phyloP scores from a whole-genome alignment of 2,113 vertebrate species.

The Ovibos moschatus region DNA sequence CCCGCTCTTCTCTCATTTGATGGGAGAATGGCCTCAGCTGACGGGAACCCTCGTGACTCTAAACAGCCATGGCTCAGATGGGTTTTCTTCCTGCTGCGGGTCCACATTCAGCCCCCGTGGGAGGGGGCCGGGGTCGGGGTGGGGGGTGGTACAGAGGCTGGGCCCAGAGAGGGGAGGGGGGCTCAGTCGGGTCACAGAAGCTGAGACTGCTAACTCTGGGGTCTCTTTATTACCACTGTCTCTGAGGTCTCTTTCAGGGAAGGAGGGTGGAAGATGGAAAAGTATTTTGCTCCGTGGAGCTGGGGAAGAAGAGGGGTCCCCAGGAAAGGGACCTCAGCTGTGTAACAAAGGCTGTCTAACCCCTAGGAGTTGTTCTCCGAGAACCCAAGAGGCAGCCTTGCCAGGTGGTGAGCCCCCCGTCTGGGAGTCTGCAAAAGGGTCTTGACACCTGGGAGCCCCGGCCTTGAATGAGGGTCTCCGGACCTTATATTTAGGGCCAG shows the following conservation, averaged over 20 bases:
- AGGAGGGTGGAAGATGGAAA: rapidly evolving
- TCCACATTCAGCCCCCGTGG: not conserved
- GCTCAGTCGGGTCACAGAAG: rapidly evolving
- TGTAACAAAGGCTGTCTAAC: not conserved
- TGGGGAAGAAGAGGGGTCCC: not conserved
- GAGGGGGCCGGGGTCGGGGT: not conserved
- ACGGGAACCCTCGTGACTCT: not conserved
- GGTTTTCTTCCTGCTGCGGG: not conserved
- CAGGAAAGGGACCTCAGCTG: not conserved
- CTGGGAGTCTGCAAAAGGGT: not conserved
- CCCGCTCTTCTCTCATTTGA: not conserved
- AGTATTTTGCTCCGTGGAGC: not conserved
- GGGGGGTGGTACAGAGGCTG: not conserved
- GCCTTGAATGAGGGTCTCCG: rapidly evolving
- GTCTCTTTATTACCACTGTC: not conserved
- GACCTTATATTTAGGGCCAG: not conserved
- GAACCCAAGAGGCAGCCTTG: too few species aligned
- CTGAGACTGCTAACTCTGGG: not conserved
- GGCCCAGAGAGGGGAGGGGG: not conserved
- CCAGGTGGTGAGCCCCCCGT: rapidly evolving
- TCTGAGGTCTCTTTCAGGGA: not conserved
- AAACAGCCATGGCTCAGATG: rapidly evolving
- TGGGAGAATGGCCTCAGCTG: not conserved
- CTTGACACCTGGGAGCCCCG: rapidly evolving
- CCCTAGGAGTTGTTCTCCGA: rapidly evolving